These are phyloP conservation scores for Tachyglossus aculeatus DNA, from an alignment of 2,797 vertebrate genomes.

Conservation along the genomic window DNA sequence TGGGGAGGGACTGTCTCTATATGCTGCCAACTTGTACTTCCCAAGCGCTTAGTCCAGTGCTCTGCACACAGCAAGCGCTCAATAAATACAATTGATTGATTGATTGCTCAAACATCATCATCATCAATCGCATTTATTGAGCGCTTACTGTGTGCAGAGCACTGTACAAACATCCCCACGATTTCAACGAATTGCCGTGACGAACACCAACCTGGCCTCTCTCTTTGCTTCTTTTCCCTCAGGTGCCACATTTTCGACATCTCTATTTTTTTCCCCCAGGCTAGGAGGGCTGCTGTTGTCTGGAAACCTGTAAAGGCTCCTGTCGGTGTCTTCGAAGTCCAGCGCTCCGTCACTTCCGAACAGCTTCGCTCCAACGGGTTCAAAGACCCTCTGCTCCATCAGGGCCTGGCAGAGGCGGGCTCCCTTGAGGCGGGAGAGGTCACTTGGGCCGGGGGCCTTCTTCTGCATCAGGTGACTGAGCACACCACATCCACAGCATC, in stretches of 20 bases:
- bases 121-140: too few relatives aligned
- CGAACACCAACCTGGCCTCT: constrained; percentile 70
- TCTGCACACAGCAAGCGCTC: too few relatives aligned
- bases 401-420: constrained; percentile 84
- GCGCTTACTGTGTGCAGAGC: too few relatives aligned
- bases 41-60: too few relatives aligned
- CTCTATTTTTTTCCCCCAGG: constrained; percentile 39
- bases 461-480: constrained; percentile 89
- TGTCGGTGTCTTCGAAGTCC: constrained; percentile 82
- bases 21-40: too few relatives aligned
- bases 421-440: constrained; percentile 84
- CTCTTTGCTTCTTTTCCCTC: constrained; percentile 64
- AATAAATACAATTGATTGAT: too few relatives aligned
- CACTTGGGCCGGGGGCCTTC: constrained; percentile 79
- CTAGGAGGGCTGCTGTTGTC: constrained; percentile 54
- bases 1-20: too few relatives aligned
- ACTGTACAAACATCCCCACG: too few relatives aligned
- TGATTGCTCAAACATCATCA: too few relatives aligned
- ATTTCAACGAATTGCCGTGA: too few relatives aligned
- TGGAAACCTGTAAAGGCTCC: constrained; percentile 84
- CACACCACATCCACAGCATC: constrained; percentile 84
- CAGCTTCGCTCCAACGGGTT: constrained; percentile 80
- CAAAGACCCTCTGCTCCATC: constrained; percentile 88
- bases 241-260: constrained; percentile 59
- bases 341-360: constrained; percentile 81